Evolutionary conservation across 2,113 vertebrate genomes (phyloP), one percentile per base, ranked within the genome.

Genomic region (Phalacrocorax pelagicus): DNA sequence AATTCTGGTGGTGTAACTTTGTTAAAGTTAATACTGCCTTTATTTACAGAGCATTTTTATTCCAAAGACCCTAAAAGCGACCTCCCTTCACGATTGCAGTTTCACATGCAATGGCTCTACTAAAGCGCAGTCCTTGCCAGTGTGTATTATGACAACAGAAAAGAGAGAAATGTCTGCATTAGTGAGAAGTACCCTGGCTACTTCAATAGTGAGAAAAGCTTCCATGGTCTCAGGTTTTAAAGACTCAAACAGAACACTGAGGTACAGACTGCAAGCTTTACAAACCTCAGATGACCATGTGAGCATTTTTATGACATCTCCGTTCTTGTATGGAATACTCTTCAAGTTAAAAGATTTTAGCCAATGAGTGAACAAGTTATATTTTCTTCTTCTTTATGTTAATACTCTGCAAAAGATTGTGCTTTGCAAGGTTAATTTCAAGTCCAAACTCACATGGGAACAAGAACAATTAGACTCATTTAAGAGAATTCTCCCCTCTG

Each of bases 401-500:
- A 95, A 82, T 77, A 58, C 46, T 80, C 81, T 69, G 46, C 70
- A 59, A 91, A 92, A 81, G 85, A 91, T 2, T 58, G 77, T 22
- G 62, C 61, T 90, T 90, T 51, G 71, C 52, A 61, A 96, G 93
- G 90, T 92, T 95, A 91, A 70, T 63, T 94, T 93, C 88, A 81
- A 96, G 90, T 88, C 93, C 38, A 86, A 79, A 90, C 72, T 91
- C 94, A 44, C 89, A 81, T 6, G 91, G 89, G 96, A 96, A 71
- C 0, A 3, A 81, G 81, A 91, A 55, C 88, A 93, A 97, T 94
- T 85, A 95, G 94, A 88, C 75, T 92, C 94, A 93, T 93, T 96
- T 82, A 92, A 44, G 62, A 96, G 85, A 93, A 90, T 70, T 96
- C 73, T 82, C 23, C 78, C 96, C 90, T 95, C 90, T 85, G 82